Evolutionary conservation across 2,888 invertebrate genomes (phyloP), one percentile per base, ranked within the genome.

Genomic region (Leptarthrus brevirostris): DNA sequence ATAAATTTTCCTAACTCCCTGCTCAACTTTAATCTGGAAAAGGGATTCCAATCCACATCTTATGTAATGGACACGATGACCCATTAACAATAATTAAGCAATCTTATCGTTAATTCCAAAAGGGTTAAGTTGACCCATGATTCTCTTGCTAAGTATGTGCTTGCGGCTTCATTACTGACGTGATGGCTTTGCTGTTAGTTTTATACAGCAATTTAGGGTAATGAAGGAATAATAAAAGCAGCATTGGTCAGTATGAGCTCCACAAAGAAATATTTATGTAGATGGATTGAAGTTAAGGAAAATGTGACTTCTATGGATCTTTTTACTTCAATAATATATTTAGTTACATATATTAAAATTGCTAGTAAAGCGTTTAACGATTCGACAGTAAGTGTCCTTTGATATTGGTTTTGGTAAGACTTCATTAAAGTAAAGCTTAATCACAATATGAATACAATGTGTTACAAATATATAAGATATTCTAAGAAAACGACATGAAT

Each of bases 21-120:
- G 12, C 40, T 12, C n/a, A 3, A 40, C 40, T 40, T 12, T 40
- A 40, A 40, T n/a, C n/a, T 8, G n/a, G n/a, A n/a, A 40, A 40
- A 40, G 40, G 40, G 40, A 40, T 40, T 12, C 40, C 40, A 40
- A 40, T 40, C n/a, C n/a, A n/a, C n/a, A n/a, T n/a, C 40, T 40
- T 40, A 3, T n/a, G 40, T 12, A 40, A 40, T 40, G 40, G 40
- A 12, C 40, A 40, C 40, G 40, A 40, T 30, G 40, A 40, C 40
- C n/a, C 40, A 40, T 40, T 40, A 40, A 12, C 40, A 40, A 40
- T 40, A 40, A 40, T 40, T 40, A 40, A 40, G 40, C 40, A 40
- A 40, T 40, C 40, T 40, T 40, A 12, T 3, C 40, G 40, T 40
- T 40, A 40, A 40, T 40, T 40, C 40, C 40, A 40, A 40, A n/a